Evolutionary conservation across 2,888 invertebrate species (phyloP), one percentile per base, ranked within the genome.

Genomic region (Campopleginae sp.): DNA sequence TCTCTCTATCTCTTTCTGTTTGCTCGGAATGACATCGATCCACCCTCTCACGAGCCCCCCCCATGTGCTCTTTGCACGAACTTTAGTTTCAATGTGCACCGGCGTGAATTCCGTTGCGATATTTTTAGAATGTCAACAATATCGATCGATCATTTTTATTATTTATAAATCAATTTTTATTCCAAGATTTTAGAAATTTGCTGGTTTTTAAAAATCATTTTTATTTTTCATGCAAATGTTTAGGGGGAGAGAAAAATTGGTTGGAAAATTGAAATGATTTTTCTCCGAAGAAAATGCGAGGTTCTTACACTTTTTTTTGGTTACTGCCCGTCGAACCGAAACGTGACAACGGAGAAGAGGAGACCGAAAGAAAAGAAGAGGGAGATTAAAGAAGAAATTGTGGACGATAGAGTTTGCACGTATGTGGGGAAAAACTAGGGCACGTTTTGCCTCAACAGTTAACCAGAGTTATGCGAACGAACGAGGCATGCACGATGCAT

Each of bases 401-500:
- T 19, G 23, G n/a, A 54, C 19, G 42, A n/a, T 68, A n/a, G 68
- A 31, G 44, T 27, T 51, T 68, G 77, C 54, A 65, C 27, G 48
- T 48, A 66, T 51, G 51, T 51, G 27, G 38, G 38, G 48, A 42
- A 66, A 74, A 65, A 78, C 70, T 78, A 44, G 78, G 78, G 70
- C 78, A 78, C 27, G 44, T 61, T 78, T 78, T 46, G 70, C 78
- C 70, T 70, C 48, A 46, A 7, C 27, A 63, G 27, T 58, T 17
- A 63, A 72, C n/a, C 27, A 51, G 80, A 80, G 51, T 72, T 27
- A 27, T 42, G 42, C 31, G 51, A 72, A 65, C n/a, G 80, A 72
- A 42, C 63, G 72, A 46, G 46, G 33, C 80, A 19, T 44, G 72
- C 31, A 80, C 51, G 63, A 33, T 72, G 65, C 51, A 71, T 61